Conservation (phyloP, 2,888 invertebrate genomes). For the Boloria selene region DNA sequence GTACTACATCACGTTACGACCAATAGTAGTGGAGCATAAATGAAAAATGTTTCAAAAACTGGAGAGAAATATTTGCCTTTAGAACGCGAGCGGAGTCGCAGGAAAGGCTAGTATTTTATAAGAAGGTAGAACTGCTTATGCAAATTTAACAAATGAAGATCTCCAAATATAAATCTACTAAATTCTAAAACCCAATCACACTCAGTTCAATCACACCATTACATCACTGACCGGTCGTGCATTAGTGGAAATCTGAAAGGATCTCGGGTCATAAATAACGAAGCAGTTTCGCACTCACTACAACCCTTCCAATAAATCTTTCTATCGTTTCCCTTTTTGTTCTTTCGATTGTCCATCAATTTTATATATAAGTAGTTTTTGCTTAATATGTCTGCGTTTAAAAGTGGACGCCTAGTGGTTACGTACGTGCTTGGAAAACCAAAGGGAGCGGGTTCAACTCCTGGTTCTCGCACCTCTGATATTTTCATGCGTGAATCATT, state of each 20-base stretch:
- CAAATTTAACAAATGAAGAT: neutral
- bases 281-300: slow-evolving; percentile 32
- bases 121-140: neutral
- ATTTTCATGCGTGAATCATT: too few species aligned
- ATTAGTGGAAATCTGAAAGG: slow-evolving; percentile 31
- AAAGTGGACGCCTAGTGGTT: too few species aligned
- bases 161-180: neutral
- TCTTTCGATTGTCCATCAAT: slow-evolving; percentile 20
- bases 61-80: too few species aligned
- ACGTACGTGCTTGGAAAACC: too few species aligned
- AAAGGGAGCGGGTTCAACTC: too few species aligned
- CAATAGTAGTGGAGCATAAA: too few species aligned
- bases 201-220: slow-evolving; percentile 16
- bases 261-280: slow-evolving; percentile 33
- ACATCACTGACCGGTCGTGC: slow-evolving; percentile 23
- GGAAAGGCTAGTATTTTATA: too few species aligned
- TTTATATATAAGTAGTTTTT: neutral
- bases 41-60: too few species aligned
- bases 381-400: too few species aligned
- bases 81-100: too few species aligned
- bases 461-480: too few species aligned
- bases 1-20: too few species aligned
- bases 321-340: slow-evolving; percentile 22
- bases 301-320: slow-evolving; percentile 34
- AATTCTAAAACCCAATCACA: neutral